These are phyloP conservation scores for Hylaea fasciaria DNA, from an alignment of 2,888 invertebrate genomes.

Conservation along the genomic window DNA sequence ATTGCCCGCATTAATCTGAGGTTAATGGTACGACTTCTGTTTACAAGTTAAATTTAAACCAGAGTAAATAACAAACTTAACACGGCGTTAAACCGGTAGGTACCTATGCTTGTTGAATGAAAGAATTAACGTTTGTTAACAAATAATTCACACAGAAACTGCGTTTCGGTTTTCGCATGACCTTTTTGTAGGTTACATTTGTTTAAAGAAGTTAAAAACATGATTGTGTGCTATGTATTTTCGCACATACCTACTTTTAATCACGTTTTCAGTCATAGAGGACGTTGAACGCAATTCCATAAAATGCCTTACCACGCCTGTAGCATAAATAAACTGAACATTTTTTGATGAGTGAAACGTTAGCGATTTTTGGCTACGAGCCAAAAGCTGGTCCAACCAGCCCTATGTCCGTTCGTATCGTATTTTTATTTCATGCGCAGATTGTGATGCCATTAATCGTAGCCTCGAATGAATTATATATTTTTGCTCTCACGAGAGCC, in stretches of 20 bases:
- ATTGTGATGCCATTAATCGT: conserved; percentile 68
- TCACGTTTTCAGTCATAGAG: conserved; percentile 30
- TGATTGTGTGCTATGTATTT: conserved; percentile 4
- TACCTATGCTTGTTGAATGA: conserved; percentile 27
- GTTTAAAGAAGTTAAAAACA: conserved; percentile 15
- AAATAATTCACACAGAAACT: conserved; percentile 26
- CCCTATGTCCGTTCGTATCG: conserved; percentile 58
- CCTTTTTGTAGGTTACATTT: conserved; percentile 27
- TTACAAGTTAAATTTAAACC: conserved; percentile 25
- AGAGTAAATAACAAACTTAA: conserved; percentile 22
- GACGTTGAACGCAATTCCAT: conserved; percentile 47
- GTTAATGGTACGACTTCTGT: conserved; percentile 16
- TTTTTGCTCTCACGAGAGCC: conserved; percentile 42
- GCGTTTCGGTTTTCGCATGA: conserved; percentile 24
- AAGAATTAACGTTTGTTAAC: conserved; percentile 27
- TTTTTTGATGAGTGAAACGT: conserved; percentile 66
- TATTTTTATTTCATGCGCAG: conserved; percentile 73
- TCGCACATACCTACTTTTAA: conserved; percentile 1
- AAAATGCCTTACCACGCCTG: conserved; percentile 42
- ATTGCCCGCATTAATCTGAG: conserved; percentile 10
- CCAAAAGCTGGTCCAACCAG: conserved; percentile 64
- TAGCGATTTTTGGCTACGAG: conserved; percentile 69
- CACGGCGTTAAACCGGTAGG: conserved; percentile 22
- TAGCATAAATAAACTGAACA: conserved; percentile 50
- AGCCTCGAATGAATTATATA: conserved; percentile 53